Percentiles rank a stretch among this genome's conserved stretches.
Conservation (phyloP, 2,888 invertebrate genomes). For the Nephrotoma appendiculata region DNA sequence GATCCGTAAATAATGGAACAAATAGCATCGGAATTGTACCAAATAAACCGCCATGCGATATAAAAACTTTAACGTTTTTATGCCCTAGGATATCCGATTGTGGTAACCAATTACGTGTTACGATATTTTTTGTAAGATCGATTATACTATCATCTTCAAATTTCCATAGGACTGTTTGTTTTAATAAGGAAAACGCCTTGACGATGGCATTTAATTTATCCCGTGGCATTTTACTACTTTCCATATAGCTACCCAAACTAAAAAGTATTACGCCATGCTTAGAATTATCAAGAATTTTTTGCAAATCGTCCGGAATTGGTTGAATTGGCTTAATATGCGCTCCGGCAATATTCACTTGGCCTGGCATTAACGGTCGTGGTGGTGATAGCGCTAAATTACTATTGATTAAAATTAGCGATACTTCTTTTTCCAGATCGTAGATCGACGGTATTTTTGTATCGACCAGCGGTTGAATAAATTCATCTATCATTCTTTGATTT, state of each 20-base stretch:
- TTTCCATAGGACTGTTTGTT: slow-evolving; percentile 37
- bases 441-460: slow-evolving; percentile 28
- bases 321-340: slow-evolving; percentile 26
- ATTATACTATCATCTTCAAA: slow-evolving; percentile 32
- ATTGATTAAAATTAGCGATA: slow-evolving; percentile 37
- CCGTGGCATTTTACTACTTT: slow-evolving; percentile 31
- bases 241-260: slow-evolving; percentile 34
- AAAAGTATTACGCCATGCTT: slow-evolving; percentile 34
- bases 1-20: slow-evolving; percentile 34
- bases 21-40: slow-evolving; percentile 34
- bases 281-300: slow-evolving; percentile 30
- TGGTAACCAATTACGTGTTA: slow-evolving; percentile 37
- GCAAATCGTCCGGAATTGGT: slow-evolving; percentile 22
- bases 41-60: slow-evolving; percentile 34
- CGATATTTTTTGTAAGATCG: slow-evolving; percentile 31
- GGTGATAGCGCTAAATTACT: slow-evolving; percentile 35
- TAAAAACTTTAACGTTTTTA: slow-evolving; percentile 32
- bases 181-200: slow-evolving; percentile 31
- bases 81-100: slow-evolving; percentile 37
- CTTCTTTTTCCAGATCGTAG: slow-evolving; percentile 32
- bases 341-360: slow-evolving; percentile 28
- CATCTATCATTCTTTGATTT: slow-evolving; percentile 20
- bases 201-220: slow-evolving; percentile 28
- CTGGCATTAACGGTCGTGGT: slow-evolving; percentile 32
- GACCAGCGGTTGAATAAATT: background rate